Base-by-base conservation (phyloP, 2,888 invertebrate genomes). In the Tethea ocularis region DNA sequence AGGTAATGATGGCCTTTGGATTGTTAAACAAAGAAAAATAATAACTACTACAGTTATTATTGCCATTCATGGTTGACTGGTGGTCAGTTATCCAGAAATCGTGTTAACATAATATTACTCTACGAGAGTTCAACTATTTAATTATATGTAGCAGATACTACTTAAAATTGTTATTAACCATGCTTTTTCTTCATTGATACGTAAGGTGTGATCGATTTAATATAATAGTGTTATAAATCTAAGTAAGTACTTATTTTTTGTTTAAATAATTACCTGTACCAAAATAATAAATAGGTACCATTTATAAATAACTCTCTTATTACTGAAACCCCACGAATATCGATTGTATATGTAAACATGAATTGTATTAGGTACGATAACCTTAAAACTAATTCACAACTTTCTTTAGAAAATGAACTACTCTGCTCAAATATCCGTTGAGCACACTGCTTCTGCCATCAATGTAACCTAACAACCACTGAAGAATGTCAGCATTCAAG, bases 401-500 rank as follows among this genome's bases (percentile, higher is more conserved):
- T 29, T 33, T 1, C 33, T 5, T 33, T 1, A 7, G 8, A 29
- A 11, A 33, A 5, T 5, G 6, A 13, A 13, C 33, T 33, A 1
- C 20, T 46, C 46, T 46, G 46, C 46, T 46, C 46, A 20, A 46
- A 20, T 20, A 20, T 20, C 10, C 10, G 10, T 20, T 46, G 46
- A 46, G 46, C 15, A 60, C 38, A 53, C 51, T 54, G 52, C 53
- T 77, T 81, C 71, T 17, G 8, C 68, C 63, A 71, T 83, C 73
- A 26, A 57, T 67, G 81, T 71, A 38, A 52, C 68, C 56, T 58
- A 52, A 65, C 64, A 68, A 81, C 86, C 86, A 61, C 83, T 89
- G 86, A 89, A 88, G 91, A 88, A 91, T 91, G 90, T 85, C 85
- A 88, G 88, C 80, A 83, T 87, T 86, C 87, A 86, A 82, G 83